phyloP scores from a whole-genome alignment of 2,888 invertebrate genomes.

The Pachymerium ferrugineum region DNA sequence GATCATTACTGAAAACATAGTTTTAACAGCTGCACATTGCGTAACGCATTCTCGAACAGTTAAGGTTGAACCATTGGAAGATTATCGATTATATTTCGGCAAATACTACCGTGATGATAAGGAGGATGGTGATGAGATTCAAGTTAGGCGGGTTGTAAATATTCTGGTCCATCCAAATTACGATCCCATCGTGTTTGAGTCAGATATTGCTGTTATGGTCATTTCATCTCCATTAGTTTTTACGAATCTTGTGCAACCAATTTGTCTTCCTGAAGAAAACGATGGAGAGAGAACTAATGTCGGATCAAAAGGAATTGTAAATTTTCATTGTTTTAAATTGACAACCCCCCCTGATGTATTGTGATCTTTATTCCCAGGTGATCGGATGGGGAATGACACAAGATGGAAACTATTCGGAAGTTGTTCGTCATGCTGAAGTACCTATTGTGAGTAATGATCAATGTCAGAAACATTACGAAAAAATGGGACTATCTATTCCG shows the following conservation, averaged over 20 bases:
- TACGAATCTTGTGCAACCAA: conserved; percentile 38
- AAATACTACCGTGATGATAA: conserved; percentile 39
- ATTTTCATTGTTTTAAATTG: not conserved
- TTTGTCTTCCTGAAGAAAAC: conserved; percentile 38
- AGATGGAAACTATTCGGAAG: not conserved
- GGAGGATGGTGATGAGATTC: conserved; percentile 38
- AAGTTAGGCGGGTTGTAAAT: conserved; percentile 38
- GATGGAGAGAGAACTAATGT: conserved; percentile 33
- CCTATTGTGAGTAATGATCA: not conserved
- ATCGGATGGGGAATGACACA: not conserved
- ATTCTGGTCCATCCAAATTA: conserved; percentile 39
- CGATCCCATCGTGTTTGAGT: conserved; percentile 37
- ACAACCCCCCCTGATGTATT: not conserved
- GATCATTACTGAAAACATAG: not conserved
- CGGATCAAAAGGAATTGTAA: conserved; percentile 36
- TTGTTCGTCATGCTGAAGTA: not conserved
- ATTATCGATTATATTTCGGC: conserved; percentile 38
- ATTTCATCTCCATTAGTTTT: conserved; percentile 37
- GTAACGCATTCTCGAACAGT: conserved; percentile 35
- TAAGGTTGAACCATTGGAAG: conserved; percentile 21
- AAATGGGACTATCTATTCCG: not conserved
- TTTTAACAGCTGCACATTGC: conserved; percentile 40
- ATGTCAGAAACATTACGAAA: not conserved
- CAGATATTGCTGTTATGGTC: conserved; percentile 38
- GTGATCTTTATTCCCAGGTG: not conserved